phyloP scores from a whole-genome alignment of 1,140 invertebrate species.

The Epicauta chinensis region DNA sequence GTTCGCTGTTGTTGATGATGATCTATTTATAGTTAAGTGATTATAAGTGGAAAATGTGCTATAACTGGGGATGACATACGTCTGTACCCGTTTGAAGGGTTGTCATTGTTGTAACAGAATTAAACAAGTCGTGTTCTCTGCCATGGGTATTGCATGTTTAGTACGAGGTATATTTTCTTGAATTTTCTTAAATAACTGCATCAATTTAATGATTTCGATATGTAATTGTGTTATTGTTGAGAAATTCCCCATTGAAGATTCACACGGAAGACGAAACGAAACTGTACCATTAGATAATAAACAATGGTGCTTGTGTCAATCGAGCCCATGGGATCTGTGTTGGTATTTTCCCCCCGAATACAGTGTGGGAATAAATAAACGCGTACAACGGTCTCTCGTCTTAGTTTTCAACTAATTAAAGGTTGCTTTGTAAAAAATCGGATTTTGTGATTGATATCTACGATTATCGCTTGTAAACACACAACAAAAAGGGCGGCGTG shows the following conservation, averaged over 20 bases:
- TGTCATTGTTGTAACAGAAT: slow-evolving; percentile 22
- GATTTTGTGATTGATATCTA: too few relatives aligned
- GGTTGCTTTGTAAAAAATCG: too few relatives aligned
- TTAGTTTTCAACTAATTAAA: too few relatives aligned
- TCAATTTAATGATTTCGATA: too few relatives aligned
- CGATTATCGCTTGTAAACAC: too few relatives aligned
- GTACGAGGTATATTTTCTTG: slow-evolving; percentile 19
- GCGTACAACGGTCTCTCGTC: too few relatives aligned
- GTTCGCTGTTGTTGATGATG: too few relatives aligned
- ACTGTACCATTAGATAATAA: neutral
- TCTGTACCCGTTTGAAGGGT: slow-evolving; percentile 3
- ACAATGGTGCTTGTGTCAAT: neutral
- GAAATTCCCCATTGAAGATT: neutral
- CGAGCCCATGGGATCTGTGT: too few relatives aligned
- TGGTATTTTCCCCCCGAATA: too few relatives aligned
- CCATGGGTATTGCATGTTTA: slow-evolving; percentile 26
- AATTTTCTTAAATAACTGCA: neutral
- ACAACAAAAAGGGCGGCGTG: too few relatives aligned
- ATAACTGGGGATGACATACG: slow-evolving; percentile 22
- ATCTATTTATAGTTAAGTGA: neutral
- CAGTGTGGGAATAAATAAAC: too few relatives aligned
- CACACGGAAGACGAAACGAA: neutral
- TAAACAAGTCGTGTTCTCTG: slow-evolving; percentile 23
- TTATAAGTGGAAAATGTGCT: slow-evolving; percentile 4
- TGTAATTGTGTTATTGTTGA: too few relatives aligned